Percentiles rank a stretch among this genome's conserved stretches.
phyloP scores from a whole-genome alignment of 2,797 vertebrate genomes.

The Alfaro cultratus region DNA sequence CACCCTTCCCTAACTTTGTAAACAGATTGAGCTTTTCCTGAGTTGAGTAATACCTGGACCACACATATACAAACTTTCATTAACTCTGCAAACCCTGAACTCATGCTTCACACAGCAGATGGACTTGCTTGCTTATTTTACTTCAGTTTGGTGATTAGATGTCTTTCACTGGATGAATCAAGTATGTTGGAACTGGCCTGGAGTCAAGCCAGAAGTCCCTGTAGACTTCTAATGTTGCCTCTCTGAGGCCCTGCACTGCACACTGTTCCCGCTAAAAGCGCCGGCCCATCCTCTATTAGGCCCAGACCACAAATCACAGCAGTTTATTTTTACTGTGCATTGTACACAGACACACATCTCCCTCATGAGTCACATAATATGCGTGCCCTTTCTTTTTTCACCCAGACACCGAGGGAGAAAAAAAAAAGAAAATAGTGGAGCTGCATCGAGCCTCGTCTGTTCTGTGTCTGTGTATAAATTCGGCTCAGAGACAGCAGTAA shows the following conservation, averaged over 20 bases:
- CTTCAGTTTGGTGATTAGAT: constrained; percentile 63
- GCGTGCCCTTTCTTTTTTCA: constrained; percentile 33
- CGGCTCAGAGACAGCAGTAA: constrained; percentile 80
- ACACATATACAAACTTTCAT: constrained; percentile 41
- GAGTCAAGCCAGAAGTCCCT: constrained; percentile 61
- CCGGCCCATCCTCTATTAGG: constrained; percentile 62
- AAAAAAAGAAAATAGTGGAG: constrained; percentile 37
- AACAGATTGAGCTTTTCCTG: constrained; percentile 19
- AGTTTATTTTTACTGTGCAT: constrained; percentile 73
- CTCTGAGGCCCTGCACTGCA: constrained; percentile 45
- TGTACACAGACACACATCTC: constrained; percentile 67
- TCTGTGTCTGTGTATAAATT: constrained; percentile 84
- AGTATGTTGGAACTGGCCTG: constrained; percentile 56
- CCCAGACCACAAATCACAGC: constrained; percentile 67
- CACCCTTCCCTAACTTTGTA: constrained; percentile 7
- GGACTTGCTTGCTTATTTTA: constrained; percentile 69
- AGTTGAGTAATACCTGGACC: constrained; percentile 24
- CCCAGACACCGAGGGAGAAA: constrained; percentile 27
- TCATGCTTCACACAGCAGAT: constrained; percentile 48
- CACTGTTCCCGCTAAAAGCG: constrained; percentile 53
- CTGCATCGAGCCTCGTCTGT: constrained; percentile 66
- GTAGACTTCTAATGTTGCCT: constrained; percentile 50
- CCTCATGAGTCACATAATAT: constrained; percentile 58
- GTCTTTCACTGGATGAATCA: constrained; percentile 73
- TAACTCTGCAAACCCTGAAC: constrained; percentile 47